phyloP scores from a whole-genome alignment of 1,140 invertebrate genomes.

The Drosophila persimilis region DNA sequence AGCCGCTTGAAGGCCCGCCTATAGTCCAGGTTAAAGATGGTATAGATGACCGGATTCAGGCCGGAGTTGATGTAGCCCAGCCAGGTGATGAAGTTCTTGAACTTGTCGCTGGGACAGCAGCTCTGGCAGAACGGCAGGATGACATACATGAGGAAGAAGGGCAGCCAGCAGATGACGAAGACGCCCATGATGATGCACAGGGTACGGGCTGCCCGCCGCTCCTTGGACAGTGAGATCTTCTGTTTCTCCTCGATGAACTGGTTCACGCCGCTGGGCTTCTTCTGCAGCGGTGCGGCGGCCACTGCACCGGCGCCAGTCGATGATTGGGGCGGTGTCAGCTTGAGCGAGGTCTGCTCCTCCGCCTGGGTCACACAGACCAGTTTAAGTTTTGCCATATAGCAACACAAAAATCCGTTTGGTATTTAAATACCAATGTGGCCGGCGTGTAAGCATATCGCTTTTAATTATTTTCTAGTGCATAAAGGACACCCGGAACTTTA shows the following conservation, averaged over 20 bases:
- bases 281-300: slow-evolving; percentile 58
- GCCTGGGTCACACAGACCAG: slow-evolving; percentile 62
- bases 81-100: slow-evolving; percentile 97
- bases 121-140: slow-evolving; percentile 92
- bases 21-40: slow-evolving; percentile 98
- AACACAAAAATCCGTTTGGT: no score
- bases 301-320: slow-evolving; percentile 45
- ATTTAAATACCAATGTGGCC: no score
- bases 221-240: slow-evolving; percentile 95
- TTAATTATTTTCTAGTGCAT: no score
- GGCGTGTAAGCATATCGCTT: no score
- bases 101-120: slow-evolving; percentile 90
- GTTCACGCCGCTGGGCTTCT: slow-evolving; percentile 86
- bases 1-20: slow-evolving; percentile 95
- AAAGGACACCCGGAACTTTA: no score
- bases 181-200: slow-evolving; percentile 97
- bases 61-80: slow-evolving; percentile 98
- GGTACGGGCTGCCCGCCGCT: slow-evolving; percentile 95
- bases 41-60: slow-evolving; percentile 98
- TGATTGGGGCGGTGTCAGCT: slow-evolving; percentile 72
- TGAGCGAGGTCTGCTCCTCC: slow-evolving; percentile 68
- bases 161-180: slow-evolving; percentile 98
- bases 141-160: slow-evolving; percentile 98
- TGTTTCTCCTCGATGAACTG: slow-evolving; percentile 97
- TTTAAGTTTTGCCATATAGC: no score